Base-by-base conservation (phyloP, 2,797 vertebrate species). In the Acanthiza pusilla region DNA sequence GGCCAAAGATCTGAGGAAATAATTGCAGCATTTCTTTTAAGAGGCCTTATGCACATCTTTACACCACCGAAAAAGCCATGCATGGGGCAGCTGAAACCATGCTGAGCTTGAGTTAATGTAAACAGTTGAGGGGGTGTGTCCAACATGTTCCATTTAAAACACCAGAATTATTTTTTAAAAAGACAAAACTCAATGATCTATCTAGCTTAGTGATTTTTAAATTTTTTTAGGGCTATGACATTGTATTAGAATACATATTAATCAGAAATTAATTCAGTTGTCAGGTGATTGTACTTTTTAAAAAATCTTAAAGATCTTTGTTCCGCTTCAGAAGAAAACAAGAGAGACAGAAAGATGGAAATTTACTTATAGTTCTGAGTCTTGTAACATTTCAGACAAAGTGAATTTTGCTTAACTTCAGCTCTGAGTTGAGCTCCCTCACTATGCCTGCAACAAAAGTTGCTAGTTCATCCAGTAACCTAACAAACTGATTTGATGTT, bases 1-100 rank as follows among this genome's bases (percentile, higher is more conserved):
- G 82, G 54, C 87, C 83, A 87, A 55, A 96, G 70, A 73, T 54
- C 66, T 80, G 43, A 91, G 87, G 36, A 93, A 91, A 85, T 95
- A 82, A 89, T 96, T 95, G 80, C 83, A 94, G 54, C 45, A 75
- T 13, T 78, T 88, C 45, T 89, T 72, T 50, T 85, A 36, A 85
- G 63, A 88, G 73, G 47, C 54, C 45, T 82, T 55, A 54, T 5
- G 7, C 66, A 43, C 34, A 36, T 77, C 65, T 50, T 87, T 60
- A 77, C 21, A 10, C n/a, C 6, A 2, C 88, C 88, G 36, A 68
- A 74, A 55, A 86, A 63, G 57, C 7, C 32, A 25, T 65, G 36
- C 40, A 15, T 36, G 65, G n/a, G 40, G 36, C 53, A 45, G 27
- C 26, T 89, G 51, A 87, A 95, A 72, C 30, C 32, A 45, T 27